phyloP scores from a whole-genome alignment of 2,888 invertebrate genomes.

The Bimastos eiseni region DNA sequence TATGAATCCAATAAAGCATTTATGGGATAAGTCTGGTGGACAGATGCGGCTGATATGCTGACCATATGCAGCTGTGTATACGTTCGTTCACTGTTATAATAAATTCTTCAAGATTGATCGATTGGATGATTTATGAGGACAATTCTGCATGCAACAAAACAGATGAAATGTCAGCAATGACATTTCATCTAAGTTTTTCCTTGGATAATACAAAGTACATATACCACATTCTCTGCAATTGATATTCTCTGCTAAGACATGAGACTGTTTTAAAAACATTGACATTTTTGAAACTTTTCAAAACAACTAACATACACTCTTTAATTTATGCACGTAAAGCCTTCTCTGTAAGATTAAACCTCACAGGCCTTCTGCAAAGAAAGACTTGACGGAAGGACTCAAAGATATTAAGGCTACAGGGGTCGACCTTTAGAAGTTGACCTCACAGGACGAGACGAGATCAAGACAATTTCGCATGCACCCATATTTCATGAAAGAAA shows the following conservation, averaged over 20 bases:
- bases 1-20: not conserved
- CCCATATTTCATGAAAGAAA: not conserved
- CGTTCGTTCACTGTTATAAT: not conserved
- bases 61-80: not conserved
- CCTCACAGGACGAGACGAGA: not conserved
- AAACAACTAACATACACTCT: too few species aligned
- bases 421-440: not conserved
- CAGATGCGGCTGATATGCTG: not conserved
- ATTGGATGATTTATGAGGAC: not conserved
- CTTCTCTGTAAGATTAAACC: too few species aligned
- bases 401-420: not conserved
- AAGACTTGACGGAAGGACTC: not conserved
- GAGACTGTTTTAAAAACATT: too few species aligned
- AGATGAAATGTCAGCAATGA: not conserved
- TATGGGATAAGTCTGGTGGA: not conserved
- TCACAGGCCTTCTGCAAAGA: not conserved
- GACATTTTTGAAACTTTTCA: too few species aligned
- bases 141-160: not conserved
- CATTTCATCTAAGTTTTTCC: too few species aligned
- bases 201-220: too few species aligned
- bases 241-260: too few species aligned
- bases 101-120: not conserved
- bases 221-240: too few species aligned
- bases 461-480: not conserved
- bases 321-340: too few species aligned